Base-by-base conservation (phyloP, 2,888 invertebrate genomes). In the Pogonocherus hispidulus region DNA sequence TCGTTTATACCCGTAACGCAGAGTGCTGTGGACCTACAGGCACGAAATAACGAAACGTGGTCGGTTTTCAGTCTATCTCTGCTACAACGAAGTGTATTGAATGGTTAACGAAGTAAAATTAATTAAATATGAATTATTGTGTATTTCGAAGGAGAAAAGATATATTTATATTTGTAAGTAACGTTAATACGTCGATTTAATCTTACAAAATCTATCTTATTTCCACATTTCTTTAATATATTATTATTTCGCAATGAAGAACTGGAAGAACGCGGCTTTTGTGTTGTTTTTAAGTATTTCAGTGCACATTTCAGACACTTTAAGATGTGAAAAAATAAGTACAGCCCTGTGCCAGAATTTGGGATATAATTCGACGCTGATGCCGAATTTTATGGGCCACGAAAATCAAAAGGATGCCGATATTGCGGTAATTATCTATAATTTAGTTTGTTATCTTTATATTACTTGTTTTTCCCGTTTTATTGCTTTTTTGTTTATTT, bases 341-440 rank as follows among this genome's bases (percentile, higher is more conserved):
- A 91, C 94, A 67, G 91, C 93, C 49, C 88, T 93, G 85, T 96
- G 96, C 84, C 91, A 91, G 83, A 93, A 93, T 79, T 87, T 96
- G 83, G 91, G 93, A 76, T 96, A 96, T 87, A 95, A 95, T 86
- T 90, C 92, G 87, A 96, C 96, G 22, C 90, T 90, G 32, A 92
- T 95, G 93, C 96, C 96, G 57, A 96, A 96, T 87, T 89, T 94
- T 70, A 90, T 95, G 85, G 94, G 93, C 1, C 94, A 96, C 83
- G 88, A 88, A 70, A 92, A 91, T 82, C 95, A 95, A 86, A 89
- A 91, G 78, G 93, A 94, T 81, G 95, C 95, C 62, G 93, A 93
- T 80, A 88, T 91, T 81, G 91, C 91, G 89, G 93, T 95, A 87
- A 90, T 69, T 71, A 57, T 41, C 52, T 41, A 18, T 51, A 22